A percentile compares a stretch with the other conserved stretches of the same genome.
phyloP scores from a whole-genome alignment of 2,888 invertebrate genomes.

The Meiosimyza platycephala region DNA sequence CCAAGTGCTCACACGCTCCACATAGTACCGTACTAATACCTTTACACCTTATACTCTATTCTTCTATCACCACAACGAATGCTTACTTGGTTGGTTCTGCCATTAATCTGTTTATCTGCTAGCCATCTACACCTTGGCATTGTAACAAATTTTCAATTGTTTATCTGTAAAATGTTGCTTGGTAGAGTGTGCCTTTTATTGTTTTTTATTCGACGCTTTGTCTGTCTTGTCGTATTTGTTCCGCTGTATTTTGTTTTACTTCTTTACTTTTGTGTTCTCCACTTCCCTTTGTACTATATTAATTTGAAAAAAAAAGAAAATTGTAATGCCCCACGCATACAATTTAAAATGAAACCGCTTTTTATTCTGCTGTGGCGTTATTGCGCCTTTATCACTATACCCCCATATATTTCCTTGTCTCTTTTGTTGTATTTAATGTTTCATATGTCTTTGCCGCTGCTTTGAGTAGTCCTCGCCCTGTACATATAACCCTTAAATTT shows the following conservation, averaged over 20 bases:
- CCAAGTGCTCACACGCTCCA: constrained; percentile 1
- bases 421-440: not conserved
- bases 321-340: constrained; percentile 16
- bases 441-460: not conserved
- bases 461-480: not conserved
- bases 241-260: not conserved
- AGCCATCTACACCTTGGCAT: constrained; percentile 19
- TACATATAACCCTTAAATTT: constrained; percentile 24
- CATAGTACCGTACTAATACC: not conserved
- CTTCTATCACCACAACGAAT: not conserved
- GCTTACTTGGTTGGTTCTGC: not conserved
- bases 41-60: too few relatives aligned
- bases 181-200: too few relatives aligned
- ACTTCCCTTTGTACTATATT: too few relatives aligned
- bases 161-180: constrained; percentile 3
- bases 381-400: not conserved
- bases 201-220: too few relatives aligned
- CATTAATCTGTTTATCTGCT: constrained; percentile 19
- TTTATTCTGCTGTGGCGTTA: not conserved
- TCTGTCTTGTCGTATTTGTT: not conserved
- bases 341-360: constrained; percentile 1
- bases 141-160: not conserved
- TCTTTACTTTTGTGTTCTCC: too few relatives aligned
- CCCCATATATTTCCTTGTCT: not conserved
- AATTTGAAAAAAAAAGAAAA: not conserved